phyloP scores from a whole-genome alignment of 23 tunicate species.

The Diplosoma virens region DNA sequence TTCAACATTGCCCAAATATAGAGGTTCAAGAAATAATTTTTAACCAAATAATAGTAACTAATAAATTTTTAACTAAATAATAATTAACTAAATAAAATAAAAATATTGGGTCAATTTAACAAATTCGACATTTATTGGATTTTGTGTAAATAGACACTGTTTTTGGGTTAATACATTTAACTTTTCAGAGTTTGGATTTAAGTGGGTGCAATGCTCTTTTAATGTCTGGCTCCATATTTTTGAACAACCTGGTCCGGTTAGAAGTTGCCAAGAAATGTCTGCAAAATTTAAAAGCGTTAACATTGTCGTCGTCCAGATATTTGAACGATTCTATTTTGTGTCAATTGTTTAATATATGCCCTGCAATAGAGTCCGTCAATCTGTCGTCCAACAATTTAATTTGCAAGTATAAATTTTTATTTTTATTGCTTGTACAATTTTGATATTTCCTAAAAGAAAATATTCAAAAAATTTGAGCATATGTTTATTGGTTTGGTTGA shows the following conservation, averaged over 20 bases:
- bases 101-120: neutral
- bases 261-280: conserved; percentile 1
- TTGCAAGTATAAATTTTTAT: conserved; percentile 35
- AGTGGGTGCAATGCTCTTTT: conserved; percentile 67
- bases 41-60: neutral
- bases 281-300: conserved; percentile 13
- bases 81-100: neutral
- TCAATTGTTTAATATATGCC: conserved; percentile 31
- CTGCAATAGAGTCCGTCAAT: conserved; percentile 33
- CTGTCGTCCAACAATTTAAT: conserved; percentile 55
- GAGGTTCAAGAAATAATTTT: neutral
- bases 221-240: conserved; percentile 39
- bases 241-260: neutral
- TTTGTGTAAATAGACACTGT: too few relatives aligned
- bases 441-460: too few relatives aligned
- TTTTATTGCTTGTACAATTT: too few relatives aligned
- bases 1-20: conserved; percentile 35
- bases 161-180: too few relatives aligned
- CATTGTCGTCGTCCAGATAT: conserved; percentile 52
- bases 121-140: neutral
- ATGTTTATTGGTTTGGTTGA: too few relatives aligned
- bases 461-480: too few relatives aligned
- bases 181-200: conserved; percentile 60
- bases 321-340: conserved; percentile 42
- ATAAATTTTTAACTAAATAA: neutral